Percentiles rank a stretch among this genome's conserved stretches.
Conservation (phyloP, 2,113 vertebrate genomes). For the Zootoca vivipara region DNA sequence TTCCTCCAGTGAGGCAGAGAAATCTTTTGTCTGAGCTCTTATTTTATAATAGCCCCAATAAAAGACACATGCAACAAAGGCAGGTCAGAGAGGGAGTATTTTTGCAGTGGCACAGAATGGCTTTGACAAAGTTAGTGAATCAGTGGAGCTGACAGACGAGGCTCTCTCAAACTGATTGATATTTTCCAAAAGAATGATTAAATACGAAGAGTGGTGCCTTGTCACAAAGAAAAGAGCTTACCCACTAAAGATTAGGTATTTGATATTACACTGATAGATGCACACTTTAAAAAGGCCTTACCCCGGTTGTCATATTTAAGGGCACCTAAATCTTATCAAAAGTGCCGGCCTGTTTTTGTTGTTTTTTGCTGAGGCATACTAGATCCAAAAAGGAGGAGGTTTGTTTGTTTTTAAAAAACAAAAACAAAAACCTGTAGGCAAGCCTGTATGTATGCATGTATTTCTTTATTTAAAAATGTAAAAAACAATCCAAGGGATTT, state of each 20-base stretch:
- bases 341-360: neutral
- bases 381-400: neutral
- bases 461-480: neutral
- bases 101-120: neutral
- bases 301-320: neutral
- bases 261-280: slow-evolving; percentile 24
- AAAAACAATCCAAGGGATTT: neutral
- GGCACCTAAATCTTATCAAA: slow-evolving; percentile 11
- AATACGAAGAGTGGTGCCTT: slow-evolving; percentile 12
- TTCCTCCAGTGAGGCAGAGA: neutral
- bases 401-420: neutral
- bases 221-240: neutral
- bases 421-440: neutral
- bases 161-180: slow-evolving; percentile 24
- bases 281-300: slow-evolving; percentile 1
- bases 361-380: neutral
- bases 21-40: neutral
- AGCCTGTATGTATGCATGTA: too few relatives aligned
- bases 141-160: slow-evolving; percentile 9
- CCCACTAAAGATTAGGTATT: slow-evolving; percentile 29
- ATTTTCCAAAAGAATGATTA: slow-evolving; percentile 8
- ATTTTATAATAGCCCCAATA: slow-evolving; percentile 23
- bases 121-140: slow-evolving; percentile 27
- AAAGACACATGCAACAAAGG: neutral
- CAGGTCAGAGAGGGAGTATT: neutral